Percentiles rank a stretch among this genome's conserved stretches.
Evolutionary conservation across 2,113 vertebrate genomes (phyloP).

Genomic region (Alces alces): DNA sequence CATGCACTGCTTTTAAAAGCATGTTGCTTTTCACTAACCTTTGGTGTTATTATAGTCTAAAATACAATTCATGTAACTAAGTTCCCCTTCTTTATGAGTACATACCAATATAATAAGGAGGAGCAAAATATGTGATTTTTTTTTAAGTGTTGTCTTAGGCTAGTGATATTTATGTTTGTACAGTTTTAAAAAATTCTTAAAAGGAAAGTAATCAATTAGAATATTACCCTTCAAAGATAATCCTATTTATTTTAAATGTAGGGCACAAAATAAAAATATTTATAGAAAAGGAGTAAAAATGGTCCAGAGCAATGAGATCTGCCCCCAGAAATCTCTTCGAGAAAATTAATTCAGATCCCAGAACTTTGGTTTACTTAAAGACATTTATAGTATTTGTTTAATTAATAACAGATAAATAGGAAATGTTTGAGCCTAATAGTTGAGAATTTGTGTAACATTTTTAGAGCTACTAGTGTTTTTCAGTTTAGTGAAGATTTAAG

Average conservation of each 20-base stretch:
- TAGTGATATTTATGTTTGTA: background rate
- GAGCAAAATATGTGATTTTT: background rate
- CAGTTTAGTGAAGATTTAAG: constrained; percentile 6
- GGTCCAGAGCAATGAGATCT: background rate
- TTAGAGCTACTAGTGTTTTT: constrained; percentile 2
- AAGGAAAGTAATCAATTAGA: background rate
- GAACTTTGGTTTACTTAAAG: background rate
- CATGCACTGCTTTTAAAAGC: background rate
- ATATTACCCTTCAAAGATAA: background rate
- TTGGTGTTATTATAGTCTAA: background rate
- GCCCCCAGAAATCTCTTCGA: background rate
- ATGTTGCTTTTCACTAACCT: background rate
- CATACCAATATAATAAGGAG: background rate
- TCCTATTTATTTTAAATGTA: background rate
- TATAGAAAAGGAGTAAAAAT: constrained; percentile 26
- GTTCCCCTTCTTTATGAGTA: background rate
- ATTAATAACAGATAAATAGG: constrained; percentile 12
- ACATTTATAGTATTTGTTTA: constrained; percentile 18
- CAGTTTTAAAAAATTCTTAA: background rate
- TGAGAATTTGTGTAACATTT: background rate
- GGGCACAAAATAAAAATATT: background rate
- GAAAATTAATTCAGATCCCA: constrained; percentile 3
- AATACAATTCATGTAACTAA: background rate
- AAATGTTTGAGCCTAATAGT: background rate
- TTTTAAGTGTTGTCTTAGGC: background rate